Base-by-base conservation (phyloP, 2,888 invertebrate species). In the Eilema depressum region DNA sequence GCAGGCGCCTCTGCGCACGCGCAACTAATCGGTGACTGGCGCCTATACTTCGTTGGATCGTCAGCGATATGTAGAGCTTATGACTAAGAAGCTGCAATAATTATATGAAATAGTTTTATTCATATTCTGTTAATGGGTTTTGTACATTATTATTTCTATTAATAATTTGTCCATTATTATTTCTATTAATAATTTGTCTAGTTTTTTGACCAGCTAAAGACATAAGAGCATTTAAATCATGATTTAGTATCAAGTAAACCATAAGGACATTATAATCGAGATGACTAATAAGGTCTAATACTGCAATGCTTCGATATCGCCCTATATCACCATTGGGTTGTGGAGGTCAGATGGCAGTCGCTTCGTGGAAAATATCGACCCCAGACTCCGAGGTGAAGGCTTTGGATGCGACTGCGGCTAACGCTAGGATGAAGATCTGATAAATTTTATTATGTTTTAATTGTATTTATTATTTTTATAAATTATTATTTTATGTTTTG, bases 11-110 rank as follows among this genome's bases (percentile, higher is more conserved):
- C 69, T 83, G 75, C 83, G 74, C 68, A 41, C 11, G 74, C 81
- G 82, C 83, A 75, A 75, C 66, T 69, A 74, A 73, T 75, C 70
- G 69, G 73, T 69, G 79, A 82, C 82, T 82, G 83, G 72, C 80
- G 77, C 76, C 73, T 74, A 76, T 68, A 61, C 63, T 73, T 69
- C 68, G 71, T 69, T 72, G 64, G 68, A 63, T 71, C 53, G 70
- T 65, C 62, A 68, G 63, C 67, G 73, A 57, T 71, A 70, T 61
- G 68, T 41, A 68, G 28, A 76, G 79, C 79, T 78, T 84, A 79
- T 79, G 79, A 79, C 77, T 81, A 76, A 79, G 75, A 82, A 74
- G 61, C 67, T 74, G 57, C 64, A 61, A 73, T 69, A n/a, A n/a
- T n/a, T n/a, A 76, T 74, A 80, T 75, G 75, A 70, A 23, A 33